Evolutionary conservation across 1,140 invertebrate species (phyloP), one percentile per base, ranked within the genome.

Genomic region (Hyphantria cunea): DNA sequence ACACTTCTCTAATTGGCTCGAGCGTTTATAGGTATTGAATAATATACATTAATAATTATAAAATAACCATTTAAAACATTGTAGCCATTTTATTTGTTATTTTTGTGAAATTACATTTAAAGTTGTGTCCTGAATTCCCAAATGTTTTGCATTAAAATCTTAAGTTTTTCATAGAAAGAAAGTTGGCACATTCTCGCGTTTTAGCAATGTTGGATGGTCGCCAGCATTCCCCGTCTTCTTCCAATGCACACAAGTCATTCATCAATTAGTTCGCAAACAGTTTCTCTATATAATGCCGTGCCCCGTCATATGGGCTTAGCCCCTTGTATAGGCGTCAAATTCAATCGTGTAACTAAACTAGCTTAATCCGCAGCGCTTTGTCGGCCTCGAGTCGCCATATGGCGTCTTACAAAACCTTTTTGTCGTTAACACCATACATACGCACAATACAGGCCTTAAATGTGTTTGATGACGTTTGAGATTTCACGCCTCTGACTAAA

Each of bases 311-410:
- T 48, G 53, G 49, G 49, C 48, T 64, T 65, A 53, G 53, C 42
- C 56, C 39, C 52, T 61, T 47, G 37, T 32, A 44, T 31, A 33
- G 50, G 54, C 68, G 71, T 74, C 72, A 73, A 70, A 84, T 80
- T 78, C 72, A 66, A 81, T 80, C 68, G 69, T 64, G 66, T 48
- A 62, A 70, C 66, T 58, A 61, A 63, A 54, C 66, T 60, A 72
- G 61, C 69, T 79, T 78, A 81, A 78, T 74, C 74, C 66, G 66
- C 66, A 52, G 54, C 52, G 74, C 72, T 80, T 85, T 82, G 82
- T 77, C 54, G 33, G 42, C 10, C 17, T 11, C 7, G 33, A 8
- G 14, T 17, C 34, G 48, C 58, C 58, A 67, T 67, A 67, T 67
- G 42, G 52, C 50, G 48, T 58, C 55, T 58, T 48, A 70, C 39